Conservation (phyloP, 1,140 invertebrate genomes). For the Cotesia vestalis region DNA sequence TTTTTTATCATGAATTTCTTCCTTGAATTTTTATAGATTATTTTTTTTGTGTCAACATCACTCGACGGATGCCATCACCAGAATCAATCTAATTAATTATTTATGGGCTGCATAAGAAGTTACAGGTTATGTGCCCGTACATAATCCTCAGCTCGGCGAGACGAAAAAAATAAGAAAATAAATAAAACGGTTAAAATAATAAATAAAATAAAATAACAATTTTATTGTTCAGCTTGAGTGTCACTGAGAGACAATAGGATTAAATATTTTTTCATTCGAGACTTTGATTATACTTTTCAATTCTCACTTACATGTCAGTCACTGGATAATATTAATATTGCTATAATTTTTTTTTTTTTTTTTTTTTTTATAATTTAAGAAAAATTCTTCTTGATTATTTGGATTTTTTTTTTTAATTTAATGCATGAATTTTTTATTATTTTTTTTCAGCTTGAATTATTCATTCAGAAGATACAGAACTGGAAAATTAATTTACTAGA, state of each 20-base stretch:
- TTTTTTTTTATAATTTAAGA: too few species aligned
- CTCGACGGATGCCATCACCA: not conserved
- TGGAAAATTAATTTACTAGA: too few species aligned
- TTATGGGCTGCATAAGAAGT: not conserved
- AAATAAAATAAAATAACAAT: slow-evolving; percentile 15
- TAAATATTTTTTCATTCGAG: slow-evolving; percentile 43
- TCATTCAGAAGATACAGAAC: too few species aligned
- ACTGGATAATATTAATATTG: too few species aligned
- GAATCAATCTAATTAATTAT: slow-evolving; percentile 12
- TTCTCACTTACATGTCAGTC: too few species aligned
- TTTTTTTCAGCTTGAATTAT: too few species aligned
- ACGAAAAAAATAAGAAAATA: not conserved
- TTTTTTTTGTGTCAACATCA: not conserved
- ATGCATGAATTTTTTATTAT: too few species aligned
- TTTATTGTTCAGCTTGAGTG: slow-evolving; percentile 46
- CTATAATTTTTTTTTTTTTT: too few species aligned
- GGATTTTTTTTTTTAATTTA: too few species aligned
- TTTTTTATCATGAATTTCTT: slow-evolving; percentile 3
- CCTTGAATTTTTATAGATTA: not conserved
- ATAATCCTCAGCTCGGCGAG: slow-evolving; percentile 24
- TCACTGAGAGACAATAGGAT: slow-evolving; percentile 52
- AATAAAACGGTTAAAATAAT: not conserved
- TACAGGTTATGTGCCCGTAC: not conserved
- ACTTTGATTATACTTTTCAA: slow-evolving; percentile 7
- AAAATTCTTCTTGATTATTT: too few species aligned